These are phyloP conservation scores for Busseola fusca DNA, from an alignment of 2,888 invertebrate genomes.

Conservation along the genomic window DNA sequence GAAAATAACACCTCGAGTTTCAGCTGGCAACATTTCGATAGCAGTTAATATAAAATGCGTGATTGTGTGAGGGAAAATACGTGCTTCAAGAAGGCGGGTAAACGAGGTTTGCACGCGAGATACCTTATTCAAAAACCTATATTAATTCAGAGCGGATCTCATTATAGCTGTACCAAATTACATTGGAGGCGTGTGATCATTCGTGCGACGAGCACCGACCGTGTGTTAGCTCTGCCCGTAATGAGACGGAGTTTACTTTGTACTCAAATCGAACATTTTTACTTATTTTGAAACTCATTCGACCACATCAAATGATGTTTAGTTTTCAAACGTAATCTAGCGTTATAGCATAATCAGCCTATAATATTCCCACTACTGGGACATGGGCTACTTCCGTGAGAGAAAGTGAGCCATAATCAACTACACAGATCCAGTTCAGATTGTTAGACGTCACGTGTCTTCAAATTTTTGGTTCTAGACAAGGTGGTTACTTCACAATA, in stretches of 20 bases:
- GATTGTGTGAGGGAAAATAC: slow-evolving; percentile 56
- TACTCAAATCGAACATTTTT: slow-evolving; percentile 47
- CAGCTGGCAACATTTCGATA: slow-evolving; percentile 42
- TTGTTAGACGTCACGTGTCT: neutral
- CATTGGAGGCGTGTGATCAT: slow-evolving; percentile 71
- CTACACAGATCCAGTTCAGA: neutral
- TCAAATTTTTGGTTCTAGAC: neutral
- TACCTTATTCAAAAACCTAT: slow-evolving; percentile 68
- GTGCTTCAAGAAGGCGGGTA: slow-evolving; percentile 47
- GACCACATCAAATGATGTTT: slow-evolving; percentile 27
- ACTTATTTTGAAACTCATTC: slow-evolving; percentile 38
- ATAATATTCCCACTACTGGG: neutral
- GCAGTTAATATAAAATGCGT: slow-evolving; percentile 59
- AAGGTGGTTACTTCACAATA: neutral
- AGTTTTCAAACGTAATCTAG: slow-evolving; percentile 18
- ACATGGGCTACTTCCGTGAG: neutral
- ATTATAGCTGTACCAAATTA: slow-evolving; percentile 71
- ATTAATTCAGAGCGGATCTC: slow-evolving; percentile 71
- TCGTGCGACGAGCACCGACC: slow-evolving; percentile 58
- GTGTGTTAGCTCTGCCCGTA: slow-evolving; percentile 53
- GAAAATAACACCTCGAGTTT: slow-evolving; percentile 49
- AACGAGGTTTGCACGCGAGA: slow-evolving; percentile 57
- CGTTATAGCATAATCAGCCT: neutral
- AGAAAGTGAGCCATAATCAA: neutral
- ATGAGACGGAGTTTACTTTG: slow-evolving; percentile 58